Base-by-base conservation (phyloP, 2,888 invertebrate genomes). In the Zhuqinia jingwanae region DNA sequence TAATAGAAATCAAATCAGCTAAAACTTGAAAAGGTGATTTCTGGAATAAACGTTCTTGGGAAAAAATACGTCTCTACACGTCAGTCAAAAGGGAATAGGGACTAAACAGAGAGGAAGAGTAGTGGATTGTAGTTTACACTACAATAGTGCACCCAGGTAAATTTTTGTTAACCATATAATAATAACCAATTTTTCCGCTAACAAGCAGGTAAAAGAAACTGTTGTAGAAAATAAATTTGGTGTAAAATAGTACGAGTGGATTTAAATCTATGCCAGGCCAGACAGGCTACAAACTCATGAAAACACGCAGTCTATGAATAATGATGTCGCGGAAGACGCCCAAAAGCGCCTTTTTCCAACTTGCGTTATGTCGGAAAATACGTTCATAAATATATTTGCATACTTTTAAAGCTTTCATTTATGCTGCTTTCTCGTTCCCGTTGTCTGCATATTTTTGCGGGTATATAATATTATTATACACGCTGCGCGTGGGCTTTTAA, bases 241-340 rank as follows among this genome's bases (percentile, higher is more conserved):
- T n/a, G 36, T 36, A 36, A 36, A 36, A 8, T 36, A 36, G 36
- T 15, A 13, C 8, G 13, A 50, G 13, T 50, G 2, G 50, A 50
- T 50, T 25, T 11, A 73, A 73, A 73, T 73, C 45, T 73, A 73
- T 73, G 73, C 73, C n/a, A 73, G 27, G 25, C 27, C 27, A 10
- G 15, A 73, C 50, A 53, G 17, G 17, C 8, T 36, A 36, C 36
- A 36, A n/a, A n/a, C 5, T 2, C 20, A 58, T 50, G 15, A 27
- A 50, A 10, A 73, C 53, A 73, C 15, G 13, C n/a, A n/a, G 25
- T 45, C 73, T 50, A 73, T 53, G 73, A 73, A 50, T 73, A 27
- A 73, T 50, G 73, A 27, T 73, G 3, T 36, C 8, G 8, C 3
- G 8, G 73, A 73, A 70, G 30, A 30, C 50, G 15, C 27, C 3